Percentiles rank a stretch among this genome's conserved stretches.
phyloP scores from a whole-genome alignment of 2,797 vertebrate genomes.

The Cyclopterus lumpus region DNA sequence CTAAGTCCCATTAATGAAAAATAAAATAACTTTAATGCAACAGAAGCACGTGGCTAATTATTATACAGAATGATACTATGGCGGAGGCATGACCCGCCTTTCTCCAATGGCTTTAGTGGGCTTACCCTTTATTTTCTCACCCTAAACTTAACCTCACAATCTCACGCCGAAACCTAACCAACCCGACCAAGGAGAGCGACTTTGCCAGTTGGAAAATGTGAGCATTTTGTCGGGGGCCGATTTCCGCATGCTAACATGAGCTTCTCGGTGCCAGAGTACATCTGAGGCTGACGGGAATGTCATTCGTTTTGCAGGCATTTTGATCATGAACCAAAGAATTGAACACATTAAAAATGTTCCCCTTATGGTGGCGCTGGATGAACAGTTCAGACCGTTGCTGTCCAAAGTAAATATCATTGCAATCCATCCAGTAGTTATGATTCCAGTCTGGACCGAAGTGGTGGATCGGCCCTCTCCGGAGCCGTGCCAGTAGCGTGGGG shows the following conservation, averaged over 20 bases:
- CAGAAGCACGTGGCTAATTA: not conserved
- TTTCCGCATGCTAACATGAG: not conserved
- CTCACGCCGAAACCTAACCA: not conserved
- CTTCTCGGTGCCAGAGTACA: not conserved
- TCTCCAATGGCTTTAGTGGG: not conserved
- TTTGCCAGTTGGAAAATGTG: not conserved
- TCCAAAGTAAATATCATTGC: not conserved
- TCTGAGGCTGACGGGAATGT: not conserved
- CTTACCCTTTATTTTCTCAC: not conserved
- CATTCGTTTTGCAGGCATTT: not conserved
- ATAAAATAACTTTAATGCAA: not conserved
- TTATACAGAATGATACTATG: not conserved
- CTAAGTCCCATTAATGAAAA: not conserved
- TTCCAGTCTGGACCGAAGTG: slow-evolving; percentile 8
- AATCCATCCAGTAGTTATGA: not conserved
- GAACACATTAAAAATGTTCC: not conserved
- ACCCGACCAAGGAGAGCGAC: not conserved
- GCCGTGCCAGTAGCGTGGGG: not conserved
- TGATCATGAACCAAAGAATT: not conserved
- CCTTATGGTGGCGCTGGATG: not conserved
- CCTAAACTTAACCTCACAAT: not conserved
- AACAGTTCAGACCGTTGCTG: not conserved
- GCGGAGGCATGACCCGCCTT: not conserved
- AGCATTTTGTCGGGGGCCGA: too few relatives aligned
- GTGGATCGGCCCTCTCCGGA: not conserved